These are phyloP conservation scores for Craniophora ligustri DNA, from an alignment of 2,888 invertebrate species.

Conservation along the genomic window DNA sequence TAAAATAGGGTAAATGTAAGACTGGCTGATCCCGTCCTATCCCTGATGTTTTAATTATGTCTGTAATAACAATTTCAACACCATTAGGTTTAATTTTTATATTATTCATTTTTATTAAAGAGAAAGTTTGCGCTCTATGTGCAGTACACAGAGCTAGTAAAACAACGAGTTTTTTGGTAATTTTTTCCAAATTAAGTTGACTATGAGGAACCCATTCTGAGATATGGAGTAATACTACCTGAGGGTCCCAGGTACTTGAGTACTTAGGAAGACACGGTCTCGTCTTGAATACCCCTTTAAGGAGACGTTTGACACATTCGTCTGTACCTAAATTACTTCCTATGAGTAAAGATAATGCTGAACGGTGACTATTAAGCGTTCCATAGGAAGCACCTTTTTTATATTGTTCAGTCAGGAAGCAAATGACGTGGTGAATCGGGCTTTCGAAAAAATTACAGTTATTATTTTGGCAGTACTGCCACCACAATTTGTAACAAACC, in stretches of 20 bases:
- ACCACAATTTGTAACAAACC: no score
- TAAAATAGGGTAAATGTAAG: conserved; percentile 35
- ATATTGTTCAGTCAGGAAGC: conserved; percentile 4
- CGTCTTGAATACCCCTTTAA: conserved; percentile 5
- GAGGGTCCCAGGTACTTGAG: conserved; percentile 21
- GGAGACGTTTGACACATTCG: conserved; percentile 3
- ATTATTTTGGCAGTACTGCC: conserved; percentile 2
- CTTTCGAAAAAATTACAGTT: background rate
- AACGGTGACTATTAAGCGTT: conserved; percentile 8
- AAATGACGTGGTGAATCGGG: background rate
- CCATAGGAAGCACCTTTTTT: conserved; percentile 12
- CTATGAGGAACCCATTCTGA: conserved; percentile 6
- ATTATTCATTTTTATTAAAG: conserved; percentile 37
- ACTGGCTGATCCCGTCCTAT: conserved; percentile 23
- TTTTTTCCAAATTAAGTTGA: conserved; percentile 4
- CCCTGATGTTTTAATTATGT: conserved; percentile 42
- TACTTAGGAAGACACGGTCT: conserved; percentile 20
- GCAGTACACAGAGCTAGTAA: no score
- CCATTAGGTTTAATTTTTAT: conserved; percentile 11
- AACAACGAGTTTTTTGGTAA: conserved; percentile 22
- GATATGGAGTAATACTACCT: conserved; percentile 12
- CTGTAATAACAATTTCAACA: conserved; percentile 28
- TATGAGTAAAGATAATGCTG: conserved; percentile 9
- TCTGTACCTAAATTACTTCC: background rate
- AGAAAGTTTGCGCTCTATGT: no score